A percentile compares a stretch with the other conserved stretches of the same genome.
These are phyloP conservation scores for Arizona elegans DNA, from an alignment of 2,113 vertebrate species.

Conservation along the genomic window DNA sequence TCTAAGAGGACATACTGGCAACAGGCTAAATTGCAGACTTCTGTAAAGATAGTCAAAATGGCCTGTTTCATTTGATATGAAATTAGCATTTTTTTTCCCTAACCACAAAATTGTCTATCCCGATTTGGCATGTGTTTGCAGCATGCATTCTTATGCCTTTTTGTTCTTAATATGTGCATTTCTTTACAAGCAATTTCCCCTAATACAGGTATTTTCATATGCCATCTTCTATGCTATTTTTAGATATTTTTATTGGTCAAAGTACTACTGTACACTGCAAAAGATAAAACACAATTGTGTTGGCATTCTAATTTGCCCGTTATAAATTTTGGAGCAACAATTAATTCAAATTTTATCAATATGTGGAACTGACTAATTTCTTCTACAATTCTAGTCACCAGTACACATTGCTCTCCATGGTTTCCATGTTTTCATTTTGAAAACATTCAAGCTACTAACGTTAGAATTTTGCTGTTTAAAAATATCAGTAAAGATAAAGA, in stretches of 20 bases:
- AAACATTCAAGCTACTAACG: not conserved
- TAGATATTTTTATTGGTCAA: not conserved
- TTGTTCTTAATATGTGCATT: not conserved
- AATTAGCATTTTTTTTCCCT: not conserved
- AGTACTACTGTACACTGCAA: not conserved
- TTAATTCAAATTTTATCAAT: not conserved
- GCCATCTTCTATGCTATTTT: not conserved
- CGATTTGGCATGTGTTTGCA: not conserved
- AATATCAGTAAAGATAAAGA: not conserved
- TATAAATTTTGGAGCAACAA: not conserved
- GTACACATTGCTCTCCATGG: not conserved
- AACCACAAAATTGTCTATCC: not conserved
- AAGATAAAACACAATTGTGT: not conserved
- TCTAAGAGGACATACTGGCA: not conserved
- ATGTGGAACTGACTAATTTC: not conserved
- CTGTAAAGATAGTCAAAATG: not conserved
- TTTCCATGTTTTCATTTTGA: not conserved
- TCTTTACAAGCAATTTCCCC: not conserved
- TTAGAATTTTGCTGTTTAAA: not conserved
- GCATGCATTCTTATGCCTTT: not conserved
- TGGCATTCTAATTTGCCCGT: not conserved
- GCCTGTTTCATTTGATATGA: not conserved
- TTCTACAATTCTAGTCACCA: not conserved
- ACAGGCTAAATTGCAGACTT: not conserved
- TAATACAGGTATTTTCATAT: not conserved